phyloP scores from a whole-genome alignment of 23 tunicate genomes.

The Aplidium turbinatum region DNA sequence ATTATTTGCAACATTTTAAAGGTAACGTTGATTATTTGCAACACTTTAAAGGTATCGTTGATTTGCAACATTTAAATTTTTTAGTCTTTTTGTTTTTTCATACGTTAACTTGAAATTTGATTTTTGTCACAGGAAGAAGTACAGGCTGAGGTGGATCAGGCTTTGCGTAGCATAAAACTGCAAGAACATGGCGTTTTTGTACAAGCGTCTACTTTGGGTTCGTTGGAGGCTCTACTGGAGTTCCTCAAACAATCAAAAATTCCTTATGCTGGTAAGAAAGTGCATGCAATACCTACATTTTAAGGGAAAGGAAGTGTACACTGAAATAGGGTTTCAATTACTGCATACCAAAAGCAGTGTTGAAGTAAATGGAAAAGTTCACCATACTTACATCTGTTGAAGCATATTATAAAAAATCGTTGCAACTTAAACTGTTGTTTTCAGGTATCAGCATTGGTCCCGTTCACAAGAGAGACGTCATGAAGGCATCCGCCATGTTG shows the following conservation, averaged over 20 bases:
- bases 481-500: conserved; percentile 95
- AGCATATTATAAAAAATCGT: too few relatives aligned
- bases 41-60: too few relatives aligned
- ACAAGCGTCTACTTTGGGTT: conserved; percentile 95
- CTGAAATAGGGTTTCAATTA: too few relatives aligned
- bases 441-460: conserved; percentile 91
- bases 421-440: too few relatives aligned
- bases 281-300: too few relatives aligned
- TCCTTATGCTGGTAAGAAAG: conserved; percentile 79
- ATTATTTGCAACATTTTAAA: too few relatives aligned
- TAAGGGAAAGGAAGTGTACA: too few relatives aligned
- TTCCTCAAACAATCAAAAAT: conserved; percentile 82
- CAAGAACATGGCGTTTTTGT: conserved; percentile 92
- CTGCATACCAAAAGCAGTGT: too few relatives aligned
- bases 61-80: neutral
- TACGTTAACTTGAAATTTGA: neutral
- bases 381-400: too few relatives aligned
- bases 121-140: conserved; percentile 43
- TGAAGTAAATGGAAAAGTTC: too few relatives aligned
- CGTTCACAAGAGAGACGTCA: conserved; percentile 81
- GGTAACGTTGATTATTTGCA: too few relatives aligned
- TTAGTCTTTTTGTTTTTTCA: neutral
- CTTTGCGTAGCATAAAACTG: conserved; percentile 67
- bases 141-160: conserved; percentile 71
- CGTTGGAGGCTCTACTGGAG: conserved; percentile 84